These are phyloP conservation scores for Pyxicephalus adspersus DNA, from an alignment of 2,113 vertebrate species.

Conservation along the genomic window DNA sequence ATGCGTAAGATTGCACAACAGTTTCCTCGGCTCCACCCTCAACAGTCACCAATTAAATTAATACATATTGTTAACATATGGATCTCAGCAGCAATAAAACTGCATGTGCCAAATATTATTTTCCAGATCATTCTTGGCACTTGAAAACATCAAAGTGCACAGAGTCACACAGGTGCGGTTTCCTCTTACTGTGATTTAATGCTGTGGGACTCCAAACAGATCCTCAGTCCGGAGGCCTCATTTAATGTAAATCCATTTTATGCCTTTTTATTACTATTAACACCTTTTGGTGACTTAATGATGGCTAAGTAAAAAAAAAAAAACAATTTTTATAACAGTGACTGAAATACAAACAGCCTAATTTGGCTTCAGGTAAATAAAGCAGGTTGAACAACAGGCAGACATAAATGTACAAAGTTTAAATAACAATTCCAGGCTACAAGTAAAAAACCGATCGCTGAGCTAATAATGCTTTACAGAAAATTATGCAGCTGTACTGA, in stretches of 20 bases:
- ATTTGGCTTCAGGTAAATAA: no score
- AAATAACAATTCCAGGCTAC: no score
- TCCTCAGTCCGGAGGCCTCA: not conserved
- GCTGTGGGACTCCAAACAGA: not conserved
- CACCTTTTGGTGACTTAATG: slow-evolving; percentile 19
- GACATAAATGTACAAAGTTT: no score
- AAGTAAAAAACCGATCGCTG: no score
- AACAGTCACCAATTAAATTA: slow-evolving; percentile 12
- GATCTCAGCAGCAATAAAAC: slow-evolving; percentile 7
- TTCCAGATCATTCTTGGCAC: slow-evolving; percentile 43
- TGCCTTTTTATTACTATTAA: not conserved
- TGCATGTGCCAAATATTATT: slow-evolving; percentile 36
- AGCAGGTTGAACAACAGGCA: no score
- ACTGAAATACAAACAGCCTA: no score
- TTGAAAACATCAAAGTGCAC: slow-evolving; percentile 22
- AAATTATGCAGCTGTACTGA: no score
- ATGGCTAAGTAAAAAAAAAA: not conserved
- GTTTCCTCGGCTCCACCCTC: slow-evolving; percentile 3
- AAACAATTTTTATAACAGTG: no score
- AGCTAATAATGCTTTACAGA: no score
- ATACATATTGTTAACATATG: slow-evolving; percentile 50
- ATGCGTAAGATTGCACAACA: slow-evolving; percentile 1
- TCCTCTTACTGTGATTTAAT: not conserved
- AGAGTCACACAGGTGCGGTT: slow-evolving; percentile 23
- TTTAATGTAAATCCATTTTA: not conserved